These are phyloP conservation scores for Pammene aurita DNA, from an alignment of 2,888 invertebrate species.

Conservation along the genomic window DNA sequence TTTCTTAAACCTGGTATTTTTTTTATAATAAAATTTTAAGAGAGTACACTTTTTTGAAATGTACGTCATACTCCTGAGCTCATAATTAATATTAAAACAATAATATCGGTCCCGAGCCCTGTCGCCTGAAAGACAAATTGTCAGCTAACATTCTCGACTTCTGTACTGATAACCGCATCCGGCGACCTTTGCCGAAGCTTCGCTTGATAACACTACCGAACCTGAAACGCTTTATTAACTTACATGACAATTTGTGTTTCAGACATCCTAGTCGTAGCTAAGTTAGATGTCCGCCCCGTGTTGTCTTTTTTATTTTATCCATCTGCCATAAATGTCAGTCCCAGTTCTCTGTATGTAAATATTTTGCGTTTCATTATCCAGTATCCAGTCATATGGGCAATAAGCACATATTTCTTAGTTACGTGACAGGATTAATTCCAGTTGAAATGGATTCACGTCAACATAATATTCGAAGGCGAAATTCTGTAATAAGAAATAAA, in stretches of 20 bases:
- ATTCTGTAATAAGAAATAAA: slow-evolving; percentile 28
- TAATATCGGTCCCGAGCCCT: slow-evolving; percentile 80
- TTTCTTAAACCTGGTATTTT: background rate
- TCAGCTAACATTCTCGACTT: slow-evolving; percentile 82
- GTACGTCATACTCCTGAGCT: slow-evolving; percentile 16
- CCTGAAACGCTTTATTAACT: slow-evolving; percentile 79
- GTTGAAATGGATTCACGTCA: slow-evolving; percentile 38
- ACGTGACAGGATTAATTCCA: slow-evolving; percentile 34
- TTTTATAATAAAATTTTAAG: background rate
- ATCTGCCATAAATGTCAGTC: slow-evolving; percentile 48
- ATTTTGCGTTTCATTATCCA: slow-evolving; percentile 45
- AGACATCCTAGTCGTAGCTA: slow-evolving; percentile 75
- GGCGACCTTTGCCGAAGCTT: slow-evolving; percentile 75
- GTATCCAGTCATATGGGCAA: slow-evolving; percentile 37
- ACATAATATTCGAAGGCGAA: slow-evolving; percentile 18
- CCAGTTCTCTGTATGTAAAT: slow-evolving; percentile 38
- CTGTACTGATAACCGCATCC: slow-evolving; percentile 81
- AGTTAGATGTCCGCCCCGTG: slow-evolving; percentile 73
- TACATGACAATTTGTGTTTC: slow-evolving; percentile 82
- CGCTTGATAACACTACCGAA: slow-evolving; percentile 80
- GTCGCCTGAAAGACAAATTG: slow-evolving; percentile 83
- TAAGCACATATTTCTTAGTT: slow-evolving; percentile 18
- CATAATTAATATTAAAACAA: slow-evolving; percentile 81
- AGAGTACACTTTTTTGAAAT: slow-evolving; percentile 9
- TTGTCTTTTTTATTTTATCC: slow-evolving; percentile 60